phyloP scores from a whole-genome alignment of 2,888 invertebrate genomes.

The Eupithecia abbreviata region DNA sequence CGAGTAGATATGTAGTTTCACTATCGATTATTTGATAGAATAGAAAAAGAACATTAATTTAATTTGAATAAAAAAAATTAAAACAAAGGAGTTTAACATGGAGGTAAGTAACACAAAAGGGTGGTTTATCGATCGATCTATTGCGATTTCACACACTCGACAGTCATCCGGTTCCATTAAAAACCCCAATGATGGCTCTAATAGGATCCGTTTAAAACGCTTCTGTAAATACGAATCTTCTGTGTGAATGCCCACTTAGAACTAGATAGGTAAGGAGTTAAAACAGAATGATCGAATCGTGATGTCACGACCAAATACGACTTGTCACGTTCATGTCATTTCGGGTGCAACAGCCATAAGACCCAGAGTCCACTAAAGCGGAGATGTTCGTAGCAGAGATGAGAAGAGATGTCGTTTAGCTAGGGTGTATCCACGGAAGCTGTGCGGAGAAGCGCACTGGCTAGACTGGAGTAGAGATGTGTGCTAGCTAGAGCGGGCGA shows the following conservation, averaged over 20 bases:
- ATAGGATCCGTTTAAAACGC: neutral
- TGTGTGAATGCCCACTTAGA: neutral
- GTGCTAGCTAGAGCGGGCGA: too few relatives aligned
- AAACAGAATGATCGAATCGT: conserved; percentile 19
- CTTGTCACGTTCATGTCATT: conserved; percentile 22
- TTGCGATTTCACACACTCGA: neutral
- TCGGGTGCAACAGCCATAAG: neutral
- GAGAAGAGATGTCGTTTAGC: too few relatives aligned
- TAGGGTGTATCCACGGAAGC: too few relatives aligned
- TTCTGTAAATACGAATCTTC: neutral
- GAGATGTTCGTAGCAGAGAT: too few relatives aligned
- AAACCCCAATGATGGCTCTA: neutral
- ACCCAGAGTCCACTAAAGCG: too few relatives aligned
- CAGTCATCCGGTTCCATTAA: neutral
- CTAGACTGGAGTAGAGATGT: too few relatives aligned
- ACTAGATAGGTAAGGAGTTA: neutral
- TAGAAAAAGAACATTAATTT: too few relatives aligned
- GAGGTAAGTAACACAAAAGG: too few relatives aligned
- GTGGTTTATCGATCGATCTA: neutral
- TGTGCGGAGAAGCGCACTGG: too few relatives aligned
- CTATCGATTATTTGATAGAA: too few relatives aligned
- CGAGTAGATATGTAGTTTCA: neutral
- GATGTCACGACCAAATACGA: conserved; percentile 22
- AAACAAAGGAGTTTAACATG: too few relatives aligned
- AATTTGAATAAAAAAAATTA: too few relatives aligned